phyloP scores from a whole-genome alignment of 2,113 vertebrate genomes.

The Coryphaenoides rupestris region DNA sequence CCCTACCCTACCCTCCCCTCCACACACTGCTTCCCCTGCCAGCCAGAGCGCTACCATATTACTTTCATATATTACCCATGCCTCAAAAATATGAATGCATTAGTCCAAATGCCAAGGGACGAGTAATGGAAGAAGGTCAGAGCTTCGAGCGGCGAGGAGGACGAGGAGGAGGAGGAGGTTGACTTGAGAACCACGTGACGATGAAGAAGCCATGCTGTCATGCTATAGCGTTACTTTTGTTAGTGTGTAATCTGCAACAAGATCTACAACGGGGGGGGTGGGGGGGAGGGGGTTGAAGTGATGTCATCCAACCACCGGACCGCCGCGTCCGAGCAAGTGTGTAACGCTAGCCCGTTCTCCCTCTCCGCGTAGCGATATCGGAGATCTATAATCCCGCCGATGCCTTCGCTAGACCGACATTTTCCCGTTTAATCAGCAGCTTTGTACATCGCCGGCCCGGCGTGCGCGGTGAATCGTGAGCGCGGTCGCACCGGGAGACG shows the following conservation, averaged over 20 bases:
- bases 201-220: constrained; percentile 1
- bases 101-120: constrained; percentile 24
- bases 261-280: not conserved
- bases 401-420: constrained; percentile 25
- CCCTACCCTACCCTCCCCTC: too few relatives aligned
- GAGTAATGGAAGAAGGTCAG: constrained; percentile 5
- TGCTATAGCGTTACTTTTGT: constrained; percentile 2
- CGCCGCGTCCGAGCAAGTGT: constrained; percentile 14
- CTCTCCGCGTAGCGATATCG: constrained; percentile 21
- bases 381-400: constrained; percentile 28
- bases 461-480: too few relatives aligned
- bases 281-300: not conserved
- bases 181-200: not conserved
- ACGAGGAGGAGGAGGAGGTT: constrained; percentile 7
- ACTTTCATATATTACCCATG: constrained; percentile 3
- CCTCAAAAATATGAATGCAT: constrained; percentile 38
- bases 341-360: constrained; percentile 23
- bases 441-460: constrained; percentile 27
- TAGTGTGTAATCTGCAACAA: constrained; percentile 1
- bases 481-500: too few relatives aligned
- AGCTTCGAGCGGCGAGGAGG: too few relatives aligned
- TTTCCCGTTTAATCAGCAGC: constrained; percentile 35
- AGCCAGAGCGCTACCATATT: constrained; percentile 44
- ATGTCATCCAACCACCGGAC: not conserved
- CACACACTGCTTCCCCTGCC: constrained; percentile 21